phyloP scores from a whole-genome alignment of 1,140 invertebrate species.

The Euschistus heros region DNA sequence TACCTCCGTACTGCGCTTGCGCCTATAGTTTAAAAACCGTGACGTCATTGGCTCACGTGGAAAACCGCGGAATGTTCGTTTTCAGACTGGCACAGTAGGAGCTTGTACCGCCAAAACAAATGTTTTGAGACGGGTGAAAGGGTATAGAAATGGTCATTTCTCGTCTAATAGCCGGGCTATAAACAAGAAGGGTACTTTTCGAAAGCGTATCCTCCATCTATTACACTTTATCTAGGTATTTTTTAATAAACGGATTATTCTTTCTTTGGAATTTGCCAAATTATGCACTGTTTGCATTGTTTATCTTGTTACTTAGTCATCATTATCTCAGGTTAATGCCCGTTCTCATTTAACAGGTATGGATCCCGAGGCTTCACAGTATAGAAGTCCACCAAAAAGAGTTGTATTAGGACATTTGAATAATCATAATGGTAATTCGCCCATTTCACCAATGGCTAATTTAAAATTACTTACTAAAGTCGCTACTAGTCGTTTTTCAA shows the following conservation, averaged over 20 bases:
- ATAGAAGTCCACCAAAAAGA: constrained; percentile 17
- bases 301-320: constrained; percentile 14
- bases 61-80: constrained; percentile 13
- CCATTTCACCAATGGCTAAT: constrained; percentile 46
- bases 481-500: constrained; percentile 32
- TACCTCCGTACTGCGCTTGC: neutral
- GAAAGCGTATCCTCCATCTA: no score
- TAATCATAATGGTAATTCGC: constrained; percentile 29
- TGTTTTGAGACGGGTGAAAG: neutral
- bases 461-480: constrained; percentile 45
- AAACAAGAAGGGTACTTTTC: no score
- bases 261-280: neutral
- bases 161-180: no score
- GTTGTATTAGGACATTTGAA: constrained; percentile 16
- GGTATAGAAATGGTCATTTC: no score
- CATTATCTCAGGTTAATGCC: constrained; percentile 11
- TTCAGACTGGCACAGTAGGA: neutral
- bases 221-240: no score
- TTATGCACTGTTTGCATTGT: constrained; percentile 14
- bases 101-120: constrained; percentile 15
- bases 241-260: no score
- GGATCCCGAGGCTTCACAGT: constrained; percentile 1
- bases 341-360: constrained; percentile 16
- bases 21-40: neutral
- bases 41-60: constrained; percentile 12